Conservation (phyloP, 2,888 invertebrate species). For the Eupithecia dodoneata region DNA sequence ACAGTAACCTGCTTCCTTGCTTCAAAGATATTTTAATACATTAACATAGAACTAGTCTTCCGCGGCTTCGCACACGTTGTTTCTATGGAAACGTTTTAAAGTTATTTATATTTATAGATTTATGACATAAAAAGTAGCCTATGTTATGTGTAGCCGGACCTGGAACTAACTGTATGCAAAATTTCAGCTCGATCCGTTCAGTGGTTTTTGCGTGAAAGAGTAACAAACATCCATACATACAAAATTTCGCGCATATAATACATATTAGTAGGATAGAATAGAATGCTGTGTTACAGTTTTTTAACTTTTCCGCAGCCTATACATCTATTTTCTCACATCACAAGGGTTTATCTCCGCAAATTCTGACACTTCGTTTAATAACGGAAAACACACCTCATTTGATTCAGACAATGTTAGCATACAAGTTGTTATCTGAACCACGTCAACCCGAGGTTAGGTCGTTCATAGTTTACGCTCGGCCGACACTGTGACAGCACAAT, state of each 20-base stretch:
- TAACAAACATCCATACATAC: too few relatives aligned
- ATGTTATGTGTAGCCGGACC: too few relatives aligned
- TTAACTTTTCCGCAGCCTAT: not conserved
- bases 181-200: too few relatives aligned
- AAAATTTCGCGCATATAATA: too few relatives aligned
- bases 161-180: too few relatives aligned
- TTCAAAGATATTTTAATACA: not conserved
- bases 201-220: too few relatives aligned
- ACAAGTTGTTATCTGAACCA: constrained; percentile 43
- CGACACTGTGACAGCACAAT: constrained; percentile 73
- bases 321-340: not conserved
- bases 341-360: not conserved
- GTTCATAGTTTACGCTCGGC: constrained; percentile 67
- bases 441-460: constrained; percentile 65
- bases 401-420: constrained; percentile 36
- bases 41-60: not conserved
- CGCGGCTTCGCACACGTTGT: too few relatives aligned
- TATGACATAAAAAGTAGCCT: too few relatives aligned
- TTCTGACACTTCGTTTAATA: constrained; percentile 9
- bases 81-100: too few relatives aligned
- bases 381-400: constrained; percentile 27
- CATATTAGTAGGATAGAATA: too few relatives aligned
- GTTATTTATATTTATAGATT: too few relatives aligned
- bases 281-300: not conserved
- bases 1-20: not conserved